A percentile compares a stretch with the other conserved stretches of the same genome.
Conservation (phyloP, 1,140 invertebrate genomes). For the Rhopalosiphum padi region DNA sequence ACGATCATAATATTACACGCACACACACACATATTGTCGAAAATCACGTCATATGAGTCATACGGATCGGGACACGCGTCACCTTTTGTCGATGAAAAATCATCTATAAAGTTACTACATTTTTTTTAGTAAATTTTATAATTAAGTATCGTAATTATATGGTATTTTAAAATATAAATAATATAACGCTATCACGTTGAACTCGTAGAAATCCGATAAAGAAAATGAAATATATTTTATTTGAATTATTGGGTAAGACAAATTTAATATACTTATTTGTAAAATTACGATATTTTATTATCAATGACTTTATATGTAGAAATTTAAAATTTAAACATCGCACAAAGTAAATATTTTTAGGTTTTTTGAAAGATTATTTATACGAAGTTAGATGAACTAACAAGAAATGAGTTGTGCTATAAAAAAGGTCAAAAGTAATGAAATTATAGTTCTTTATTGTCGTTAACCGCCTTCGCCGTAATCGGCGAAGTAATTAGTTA, state of each 20-base stretch:
- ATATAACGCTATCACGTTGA: background rate
- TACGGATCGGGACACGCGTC: background rate
- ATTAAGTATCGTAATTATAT: background rate
- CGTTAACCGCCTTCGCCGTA: no score
- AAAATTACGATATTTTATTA: no score
- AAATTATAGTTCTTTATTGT: background rate
- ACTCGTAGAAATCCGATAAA: background rate
- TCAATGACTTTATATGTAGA: background rate
- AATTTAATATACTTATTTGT: background rate
- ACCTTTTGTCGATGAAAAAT: background rate
- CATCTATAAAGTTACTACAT: background rate
- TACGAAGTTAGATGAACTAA: background rate
- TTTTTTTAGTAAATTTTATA: background rate
- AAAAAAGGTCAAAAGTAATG: background rate
- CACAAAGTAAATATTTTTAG: background rate
- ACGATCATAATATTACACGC: background rate
- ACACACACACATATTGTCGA: background rate
- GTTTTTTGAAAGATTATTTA: background rate
- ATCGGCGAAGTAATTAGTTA: background rate
- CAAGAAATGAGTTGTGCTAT: background rate
- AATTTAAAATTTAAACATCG: background rate
- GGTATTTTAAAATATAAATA: background rate
- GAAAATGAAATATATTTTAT: background rate
- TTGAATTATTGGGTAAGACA: background rate
- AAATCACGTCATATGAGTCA: background rate